Percentiles rank a stretch among this genome's conserved stretches.
Evolutionary conservation across 2,797 vertebrate species (phyloP).

Genomic region (Rhinatrema bivittatum): DNA sequence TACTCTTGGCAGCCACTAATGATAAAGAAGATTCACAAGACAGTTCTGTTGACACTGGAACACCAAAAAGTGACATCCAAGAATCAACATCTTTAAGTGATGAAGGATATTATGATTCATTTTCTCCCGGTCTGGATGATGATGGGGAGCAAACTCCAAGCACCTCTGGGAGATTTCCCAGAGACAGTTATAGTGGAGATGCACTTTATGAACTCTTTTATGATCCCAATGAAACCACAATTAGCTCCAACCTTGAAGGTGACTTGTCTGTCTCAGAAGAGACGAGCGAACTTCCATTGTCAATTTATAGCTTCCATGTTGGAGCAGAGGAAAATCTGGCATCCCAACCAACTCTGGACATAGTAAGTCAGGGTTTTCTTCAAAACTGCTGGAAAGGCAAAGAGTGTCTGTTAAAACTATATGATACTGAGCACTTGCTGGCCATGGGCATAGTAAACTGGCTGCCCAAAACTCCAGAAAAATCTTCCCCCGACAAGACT

Average conservation of each 20-base stretch:
- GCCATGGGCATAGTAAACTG: conserved; percentile 78
- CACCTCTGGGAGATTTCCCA: conserved; percentile 57
- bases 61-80: conserved; percentile 66
- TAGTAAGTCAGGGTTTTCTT: conserved; percentile 61
- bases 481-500: too few species aligned
- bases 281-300: conserved; percentile 59
- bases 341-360: conserved; percentile 52
- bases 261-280: conserved; percentile 59
- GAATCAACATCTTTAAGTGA: conserved; percentile 72
- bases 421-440: conserved; percentile 71
- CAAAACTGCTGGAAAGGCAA: conserved; percentile 75
- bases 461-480: conserved; percentile 58
- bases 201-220: conserved; percentile 77
- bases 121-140: conserved; percentile 66
- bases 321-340: conserved; percentile 75
- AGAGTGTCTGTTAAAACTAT: conserved; percentile 74
- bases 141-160: conserved; percentile 46
- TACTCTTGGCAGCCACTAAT: too few species aligned
- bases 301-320: conserved; percentile 74
- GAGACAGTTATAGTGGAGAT: conserved; percentile 75
- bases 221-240: conserved; percentile 53
- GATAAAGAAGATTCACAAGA: conserved; percentile 48
- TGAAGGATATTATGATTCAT: conserved; percentile 75
- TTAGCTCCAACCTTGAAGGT: conserved; percentile 48
- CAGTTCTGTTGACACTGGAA: conserved; percentile 50